Conservation (phyloP, 2,797 vertebrate species). For the Phalloptychus januarius region DNA sequence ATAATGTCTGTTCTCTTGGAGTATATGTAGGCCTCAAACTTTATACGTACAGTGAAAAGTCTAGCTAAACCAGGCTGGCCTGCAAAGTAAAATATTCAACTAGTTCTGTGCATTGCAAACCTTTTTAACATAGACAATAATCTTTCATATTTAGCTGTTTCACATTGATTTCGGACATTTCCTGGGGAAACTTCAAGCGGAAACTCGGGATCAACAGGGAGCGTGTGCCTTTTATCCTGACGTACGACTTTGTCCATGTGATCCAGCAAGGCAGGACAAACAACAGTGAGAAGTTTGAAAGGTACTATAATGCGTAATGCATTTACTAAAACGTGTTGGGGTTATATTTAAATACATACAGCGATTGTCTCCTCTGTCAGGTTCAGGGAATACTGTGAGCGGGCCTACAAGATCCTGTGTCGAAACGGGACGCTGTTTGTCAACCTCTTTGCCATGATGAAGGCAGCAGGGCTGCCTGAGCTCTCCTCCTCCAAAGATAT, state of each 20-base stretch:
- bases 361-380: conserved; percentile 66
- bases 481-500: conserved; percentile 97
- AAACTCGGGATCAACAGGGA: conserved; percentile 99
- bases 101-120: background rate
- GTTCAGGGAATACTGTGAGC: conserved; percentile 93
- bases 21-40: background rate
- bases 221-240: conserved; percentile 97
- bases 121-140: conserved; percentile 10
- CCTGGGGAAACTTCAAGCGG: conserved; percentile 97
- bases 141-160: conserved; percentile 85
- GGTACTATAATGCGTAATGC: conserved; percentile 70
- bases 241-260: conserved; percentile 97
- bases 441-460: conserved; percentile 97
- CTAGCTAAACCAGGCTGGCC: background rate
- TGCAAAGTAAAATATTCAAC: background rate
- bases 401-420: conserved; percentile 95
- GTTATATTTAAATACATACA: conserved; percentile 10
- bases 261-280: conserved; percentile 95
- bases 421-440: conserved; percentile 94
- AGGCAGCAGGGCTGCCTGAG: conserved; percentile 95
- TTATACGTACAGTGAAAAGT: background rate
- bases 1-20: background rate
- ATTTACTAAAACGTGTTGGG: background rate
- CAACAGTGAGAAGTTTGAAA: conserved; percentile 98
- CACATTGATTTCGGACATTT: conserved; percentile 99